Evolutionary conservation across 1,140 invertebrate species (phyloP).

Genomic region (Drosophila subpulchrella): DNA sequence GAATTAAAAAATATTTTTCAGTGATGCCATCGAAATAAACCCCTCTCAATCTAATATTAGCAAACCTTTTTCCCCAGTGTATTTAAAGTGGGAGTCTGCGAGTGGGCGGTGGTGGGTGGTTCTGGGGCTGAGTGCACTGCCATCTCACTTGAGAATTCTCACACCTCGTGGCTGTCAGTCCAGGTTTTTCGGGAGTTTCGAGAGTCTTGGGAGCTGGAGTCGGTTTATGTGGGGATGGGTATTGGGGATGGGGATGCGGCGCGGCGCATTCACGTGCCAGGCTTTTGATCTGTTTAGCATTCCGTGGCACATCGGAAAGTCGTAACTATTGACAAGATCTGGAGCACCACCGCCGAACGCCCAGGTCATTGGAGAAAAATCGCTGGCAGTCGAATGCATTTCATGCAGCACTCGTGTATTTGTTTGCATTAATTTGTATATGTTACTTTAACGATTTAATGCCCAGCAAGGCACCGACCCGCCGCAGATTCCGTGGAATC

Average conservation of each 20-base stretch:
- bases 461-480: slow-evolving; percentile 57
- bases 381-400: slow-evolving; percentile 22
- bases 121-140: slow-evolving; percentile 52
- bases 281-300: slow-evolving; percentile 81
- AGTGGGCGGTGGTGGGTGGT: slow-evolving; percentile 16
- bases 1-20: neutral
- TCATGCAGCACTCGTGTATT: slow-evolving; percentile 60
- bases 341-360: slow-evolving; percentile 22
- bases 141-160: slow-evolving; percentile 77
- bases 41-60: neutral
- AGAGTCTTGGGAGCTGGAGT: neutral
- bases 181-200: slow-evolving; percentile 28
- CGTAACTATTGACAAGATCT: slow-evolving; percentile 77
- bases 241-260: neutral
- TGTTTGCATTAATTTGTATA: slow-evolving; percentile 82
- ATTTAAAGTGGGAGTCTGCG: neutral
- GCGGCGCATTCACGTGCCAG: slow-evolving; percentile 55
- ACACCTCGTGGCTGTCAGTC: slow-evolving; percentile 56
- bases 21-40: neutral
- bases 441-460: slow-evolving; percentile 79
- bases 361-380: slow-evolving; percentile 14
- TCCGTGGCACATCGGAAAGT: slow-evolving; percentile 77
- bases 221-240: neutral
- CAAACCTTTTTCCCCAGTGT: neutral
- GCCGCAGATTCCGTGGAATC: slow-evolving; percentile 35